These are phyloP conservation scores for Drosophila tanythrix DNA, from an alignment of 2,888 invertebrate genomes.

Conservation along the genomic window DNA sequence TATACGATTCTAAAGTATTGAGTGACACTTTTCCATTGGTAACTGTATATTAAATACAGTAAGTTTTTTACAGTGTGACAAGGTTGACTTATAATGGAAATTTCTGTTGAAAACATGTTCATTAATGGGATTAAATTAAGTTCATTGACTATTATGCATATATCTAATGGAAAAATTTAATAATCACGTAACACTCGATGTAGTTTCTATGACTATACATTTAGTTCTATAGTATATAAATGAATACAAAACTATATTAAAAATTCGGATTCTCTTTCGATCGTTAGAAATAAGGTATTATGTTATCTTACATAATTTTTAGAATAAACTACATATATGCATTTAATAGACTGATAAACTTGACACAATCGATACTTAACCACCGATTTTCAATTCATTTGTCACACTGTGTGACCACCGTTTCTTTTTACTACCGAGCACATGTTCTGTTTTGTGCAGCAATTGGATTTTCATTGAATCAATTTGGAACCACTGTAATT, in stretches of 20 bases:
- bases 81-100: conserved; percentile 19
- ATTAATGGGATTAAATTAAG: conserved; percentile 4
- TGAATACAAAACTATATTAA: background rate
- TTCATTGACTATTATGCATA: conserved; percentile 10
- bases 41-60: conserved; percentile 58
- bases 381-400: background rate
- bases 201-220: background rate
- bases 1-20: conserved; percentile 8
- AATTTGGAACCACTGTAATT: conserved; percentile 34
- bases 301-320: too few species aligned
- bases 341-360: background rate
- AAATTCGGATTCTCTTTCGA: background rate
- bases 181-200: background rate
- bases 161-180: conserved; percentile 1
- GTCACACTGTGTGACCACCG: background rate
- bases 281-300: background rate
- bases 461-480: conserved; percentile 1
- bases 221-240: background rate
- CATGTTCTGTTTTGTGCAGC: conserved; percentile 9
- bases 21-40: conserved; percentile 32
- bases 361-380: background rate
- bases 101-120: conserved; percentile 7
- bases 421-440: conserved; percentile 1
- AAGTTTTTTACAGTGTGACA: conserved; percentile 47
- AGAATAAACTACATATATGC: background rate